Percentiles rank a stretch among this genome's conserved stretches.
Conservation (phyloP, 2,113 vertebrate genomes). For the Toxostoma redivivum region DNA sequence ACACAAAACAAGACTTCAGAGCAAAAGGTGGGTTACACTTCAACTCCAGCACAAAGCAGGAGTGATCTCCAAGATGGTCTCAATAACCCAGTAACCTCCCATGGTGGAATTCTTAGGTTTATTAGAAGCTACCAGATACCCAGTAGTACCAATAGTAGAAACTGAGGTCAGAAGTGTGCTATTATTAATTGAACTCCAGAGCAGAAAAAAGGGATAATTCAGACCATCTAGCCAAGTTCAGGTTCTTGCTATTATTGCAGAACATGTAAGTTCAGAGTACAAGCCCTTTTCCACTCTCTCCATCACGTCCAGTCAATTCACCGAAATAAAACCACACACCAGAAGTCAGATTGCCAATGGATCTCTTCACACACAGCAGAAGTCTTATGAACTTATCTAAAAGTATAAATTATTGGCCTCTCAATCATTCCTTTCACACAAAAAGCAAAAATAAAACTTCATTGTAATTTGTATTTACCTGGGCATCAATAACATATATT, state of each 20-base stretch:
- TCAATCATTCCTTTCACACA: fast-evolving
- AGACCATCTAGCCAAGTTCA: background rate
- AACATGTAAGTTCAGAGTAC: background rate
- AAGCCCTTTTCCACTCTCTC: background rate
- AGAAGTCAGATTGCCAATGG: background rate
- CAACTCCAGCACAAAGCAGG: background rate
- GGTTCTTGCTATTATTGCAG: background rate
- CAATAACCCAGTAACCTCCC: background rate
- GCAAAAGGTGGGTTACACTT: background rate
- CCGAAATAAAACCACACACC: background rate
- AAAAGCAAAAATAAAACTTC: background rate
- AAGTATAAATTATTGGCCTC: background rate
- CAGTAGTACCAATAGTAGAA: background rate
- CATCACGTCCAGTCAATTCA: background rate
- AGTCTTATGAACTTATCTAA: background rate
- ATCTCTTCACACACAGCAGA: background rate
- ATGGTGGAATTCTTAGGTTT: background rate
- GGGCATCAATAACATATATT: conserved; percentile 98
- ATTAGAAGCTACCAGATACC: background rate
- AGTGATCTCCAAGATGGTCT: background rate
- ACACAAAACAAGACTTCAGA: background rate
- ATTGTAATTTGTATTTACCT: conserved; percentile 76
- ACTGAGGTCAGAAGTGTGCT: background rate
- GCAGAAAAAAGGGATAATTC: background rate
- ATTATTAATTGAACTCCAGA: background rate